Conservation (phyloP, 2,888 invertebrate species). For the Xanthorhoe spadicearia region DNA sequence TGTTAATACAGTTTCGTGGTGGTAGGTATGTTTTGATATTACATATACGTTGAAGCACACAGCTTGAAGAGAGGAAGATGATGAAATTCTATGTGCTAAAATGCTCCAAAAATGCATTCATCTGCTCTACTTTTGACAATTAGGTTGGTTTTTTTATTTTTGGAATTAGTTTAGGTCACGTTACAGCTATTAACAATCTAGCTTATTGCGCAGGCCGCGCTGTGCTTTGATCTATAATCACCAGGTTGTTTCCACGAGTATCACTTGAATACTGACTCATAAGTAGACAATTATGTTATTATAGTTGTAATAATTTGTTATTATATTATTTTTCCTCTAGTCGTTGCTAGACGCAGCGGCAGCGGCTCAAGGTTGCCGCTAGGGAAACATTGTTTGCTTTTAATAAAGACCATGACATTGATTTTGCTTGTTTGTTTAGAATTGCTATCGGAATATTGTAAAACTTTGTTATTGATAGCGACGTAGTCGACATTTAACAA, state of each 20-base stretch:
- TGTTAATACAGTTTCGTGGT: no score
- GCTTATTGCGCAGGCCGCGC: slow-evolving; percentile 6
- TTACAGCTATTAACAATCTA: not conserved
- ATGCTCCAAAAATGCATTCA: no score
- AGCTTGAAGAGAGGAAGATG: no score
- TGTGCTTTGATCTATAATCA: slow-evolving; percentile 30
- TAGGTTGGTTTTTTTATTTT: no score
- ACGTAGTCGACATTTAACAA: no score
- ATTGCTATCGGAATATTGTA: not conserved
- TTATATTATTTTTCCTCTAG: slow-evolving; percentile 19
- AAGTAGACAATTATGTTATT: slow-evolving; percentile 25
- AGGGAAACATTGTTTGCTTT: slow-evolving; percentile 1
- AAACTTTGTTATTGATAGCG: no score
- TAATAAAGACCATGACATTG: not conserved
- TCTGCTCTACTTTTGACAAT: no score
- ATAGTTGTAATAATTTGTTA: not conserved
- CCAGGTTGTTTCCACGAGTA: slow-evolving; percentile 25
- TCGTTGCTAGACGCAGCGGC: slow-evolving; percentile 25
- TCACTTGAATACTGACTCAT: slow-evolving; percentile 21
- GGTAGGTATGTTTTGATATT: no score
- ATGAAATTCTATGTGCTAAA: no score
- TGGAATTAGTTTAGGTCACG: not conserved
- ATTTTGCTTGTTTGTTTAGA: not conserved
- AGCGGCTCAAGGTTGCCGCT: slow-evolving; percentile 14
- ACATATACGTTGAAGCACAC: no score